Percentiles rank a stretch among this genome's conserved stretches.
phyloP scores from a whole-genome alignment of 1,140 invertebrate genomes.

The Drosophila chauvacae region DNA sequence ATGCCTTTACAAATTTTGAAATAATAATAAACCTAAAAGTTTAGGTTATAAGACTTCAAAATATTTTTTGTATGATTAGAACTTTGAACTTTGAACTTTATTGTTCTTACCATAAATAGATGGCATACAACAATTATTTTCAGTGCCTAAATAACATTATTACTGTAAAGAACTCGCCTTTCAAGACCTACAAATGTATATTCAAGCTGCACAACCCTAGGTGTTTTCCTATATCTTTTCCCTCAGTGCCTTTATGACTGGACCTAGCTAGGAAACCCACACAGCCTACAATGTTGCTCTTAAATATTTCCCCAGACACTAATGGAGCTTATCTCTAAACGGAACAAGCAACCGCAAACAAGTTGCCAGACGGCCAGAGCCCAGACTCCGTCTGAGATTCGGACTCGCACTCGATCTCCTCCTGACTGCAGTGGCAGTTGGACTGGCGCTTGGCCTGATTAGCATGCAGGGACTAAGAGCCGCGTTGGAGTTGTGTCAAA shows the following conservation, averaged over 20 bases:
- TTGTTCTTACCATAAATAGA: no score
- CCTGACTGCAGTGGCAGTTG: slow-evolving; percentile 15
- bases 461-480: slow-evolving; percentile 72
- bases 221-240: neutral
- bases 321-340: slow-evolving; percentile 84
- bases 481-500: slow-evolving; percentile 62
- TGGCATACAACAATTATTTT: no score
- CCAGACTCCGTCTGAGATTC: slow-evolving; percentile 23
- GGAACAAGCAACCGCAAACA: slow-evolving; percentile 84
- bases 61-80: no score
- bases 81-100: no score
- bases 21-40: no score
- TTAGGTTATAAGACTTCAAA: no score
- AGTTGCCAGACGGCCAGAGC: slow-evolving; percentile 45
- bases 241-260: slow-evolving; percentile 30
- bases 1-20: no score
- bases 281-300: slow-evolving; percentile 61
- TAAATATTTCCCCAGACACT: slow-evolving; percentile 83
- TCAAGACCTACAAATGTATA: neutral
- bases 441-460: slow-evolving; percentile 76
- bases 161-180: no score
- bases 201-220: neutral
- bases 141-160: no score
- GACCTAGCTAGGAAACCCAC: slow-evolving; percentile 29
- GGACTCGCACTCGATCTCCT: neutral